phyloP scores from a whole-genome alignment of 1,140 invertebrate genomes.

The Glossosoma conforme region DNA sequence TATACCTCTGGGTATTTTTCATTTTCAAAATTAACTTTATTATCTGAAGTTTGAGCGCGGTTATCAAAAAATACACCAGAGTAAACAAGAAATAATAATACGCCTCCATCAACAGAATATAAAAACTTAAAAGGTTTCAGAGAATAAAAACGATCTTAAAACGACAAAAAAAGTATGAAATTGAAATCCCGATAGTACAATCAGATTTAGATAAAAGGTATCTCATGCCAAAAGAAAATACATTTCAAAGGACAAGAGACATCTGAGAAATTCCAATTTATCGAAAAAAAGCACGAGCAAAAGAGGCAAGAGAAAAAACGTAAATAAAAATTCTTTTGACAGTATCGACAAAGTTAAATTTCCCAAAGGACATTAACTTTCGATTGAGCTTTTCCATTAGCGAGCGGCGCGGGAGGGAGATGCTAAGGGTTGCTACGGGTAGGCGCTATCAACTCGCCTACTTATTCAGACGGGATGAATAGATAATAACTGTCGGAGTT shows the following conservation, averaged over 20 bases:
- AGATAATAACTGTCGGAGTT: slow-evolving; percentile 29
- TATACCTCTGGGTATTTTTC: too few relatives aligned
- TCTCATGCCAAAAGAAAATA: slow-evolving; percentile 12
- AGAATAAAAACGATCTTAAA: too few relatives aligned
- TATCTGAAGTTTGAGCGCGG: too few relatives aligned
- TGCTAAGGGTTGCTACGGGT: slow-evolving; percentile 21
- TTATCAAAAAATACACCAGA: too few relatives aligned
- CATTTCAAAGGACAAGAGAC: slow-evolving; percentile 8
- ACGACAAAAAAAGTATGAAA: too few relatives aligned
- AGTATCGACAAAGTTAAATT: slow-evolving; percentile 32
- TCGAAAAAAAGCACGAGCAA: slow-evolving; percentile 25
- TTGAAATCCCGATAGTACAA: neutral
- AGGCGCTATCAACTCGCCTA: slow-evolving; percentile 17
- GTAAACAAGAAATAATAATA: too few relatives aligned
- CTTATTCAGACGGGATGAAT: slow-evolving; percentile 27
- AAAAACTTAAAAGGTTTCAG: too few relatives aligned
- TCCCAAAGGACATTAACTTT: slow-evolving; percentile 33
- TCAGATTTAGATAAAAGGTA: slow-evolving; percentile 1
- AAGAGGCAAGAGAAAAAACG: slow-evolving; percentile 20
- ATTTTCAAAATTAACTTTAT: too few relatives aligned
- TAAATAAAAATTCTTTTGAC: slow-evolving; percentile 33
- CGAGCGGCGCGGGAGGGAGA: slow-evolving; percentile 24
- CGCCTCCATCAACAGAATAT: too few relatives aligned
- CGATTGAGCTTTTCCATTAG: slow-evolving; percentile 33
- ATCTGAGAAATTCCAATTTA: slow-evolving; percentile 27